Percentiles rank a stretch among this genome's conserved stretches.
Conservation (phyloP, 1,140 invertebrate species). For the Amphibalanus amphitrite region DNA sequence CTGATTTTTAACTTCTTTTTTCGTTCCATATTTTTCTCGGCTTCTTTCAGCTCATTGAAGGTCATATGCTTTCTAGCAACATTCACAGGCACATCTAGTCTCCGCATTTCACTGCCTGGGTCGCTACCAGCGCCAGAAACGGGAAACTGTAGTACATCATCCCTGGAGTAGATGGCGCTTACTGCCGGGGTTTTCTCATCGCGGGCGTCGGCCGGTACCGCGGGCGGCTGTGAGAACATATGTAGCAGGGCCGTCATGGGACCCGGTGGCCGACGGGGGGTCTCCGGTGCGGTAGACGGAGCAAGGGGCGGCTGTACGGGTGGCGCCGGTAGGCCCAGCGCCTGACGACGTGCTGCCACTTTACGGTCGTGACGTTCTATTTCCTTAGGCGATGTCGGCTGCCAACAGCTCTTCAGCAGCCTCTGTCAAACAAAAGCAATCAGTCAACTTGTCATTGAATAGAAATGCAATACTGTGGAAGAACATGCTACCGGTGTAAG, state of each 20-base stretch:
- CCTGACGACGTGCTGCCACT: background rate
- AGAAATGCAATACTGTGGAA: background rate
- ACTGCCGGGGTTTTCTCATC: background rate
- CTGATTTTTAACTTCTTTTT: background rate
- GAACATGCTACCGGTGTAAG: background rate
- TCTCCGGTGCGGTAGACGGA: background rate
- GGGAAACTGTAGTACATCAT: background rate
- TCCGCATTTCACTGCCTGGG: background rate
- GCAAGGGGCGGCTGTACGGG: background rate
- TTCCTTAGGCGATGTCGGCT: background rate
- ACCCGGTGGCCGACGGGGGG: background rate
- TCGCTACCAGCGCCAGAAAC: background rate
- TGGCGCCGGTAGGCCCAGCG: background rate
- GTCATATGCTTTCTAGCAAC: background rate
- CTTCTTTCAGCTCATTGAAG: background rate
- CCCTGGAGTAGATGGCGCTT: background rate
- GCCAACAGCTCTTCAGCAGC: background rate
- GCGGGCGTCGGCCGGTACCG: background rate
- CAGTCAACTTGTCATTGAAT: background rate
- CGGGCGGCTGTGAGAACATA: background rate
- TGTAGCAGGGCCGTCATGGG: background rate
- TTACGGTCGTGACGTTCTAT: background rate
- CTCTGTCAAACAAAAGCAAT: background rate
- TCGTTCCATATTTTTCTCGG: background rate
- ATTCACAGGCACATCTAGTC: background rate